Percentiles rank a stretch among this genome's conserved stretches.
Conservation (phyloP, 1,140 invertebrate genomes). For the Delia radicum region DNA sequence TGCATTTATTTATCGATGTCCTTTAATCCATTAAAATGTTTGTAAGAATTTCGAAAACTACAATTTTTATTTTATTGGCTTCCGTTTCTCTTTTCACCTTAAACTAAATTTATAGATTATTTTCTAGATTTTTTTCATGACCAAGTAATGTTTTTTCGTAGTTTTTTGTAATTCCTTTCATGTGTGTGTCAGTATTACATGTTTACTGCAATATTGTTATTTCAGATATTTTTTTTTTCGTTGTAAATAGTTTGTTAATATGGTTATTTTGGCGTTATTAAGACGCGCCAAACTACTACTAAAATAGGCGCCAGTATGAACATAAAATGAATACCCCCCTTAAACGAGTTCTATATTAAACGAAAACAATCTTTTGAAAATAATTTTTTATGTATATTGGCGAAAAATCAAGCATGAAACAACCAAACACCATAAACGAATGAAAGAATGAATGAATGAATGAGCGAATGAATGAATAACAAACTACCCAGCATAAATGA, state of each 20-base stretch:
- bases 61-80: too few species aligned
- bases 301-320: slow-evolving; percentile 19
- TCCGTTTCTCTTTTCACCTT: too few species aligned
- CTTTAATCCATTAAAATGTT: too few species aligned
- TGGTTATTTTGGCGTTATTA: slow-evolving; percentile 20
- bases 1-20: too few species aligned
- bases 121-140: too few species aligned
- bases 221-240: not conserved
- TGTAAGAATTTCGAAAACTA: too few species aligned
- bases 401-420: slow-evolving; percentile 9
- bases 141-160: too few species aligned
- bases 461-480: too few species aligned
- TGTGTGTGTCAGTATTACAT: not conserved
- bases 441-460: not conserved
- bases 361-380: slow-evolving; percentile 15
- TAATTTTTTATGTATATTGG: not conserved
- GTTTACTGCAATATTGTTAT: not conserved
- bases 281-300: slow-evolving; percentile 22
- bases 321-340: not conserved
- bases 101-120: too few species aligned
- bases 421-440: not conserved
- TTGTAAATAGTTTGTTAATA: too few species aligned
- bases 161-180: too few species aligned
- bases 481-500: not conserved
- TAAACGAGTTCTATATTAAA: not conserved